Base-by-base conservation (phyloP, 2,113 vertebrate genomes). In the Amphilophus citrinellus region DNA sequence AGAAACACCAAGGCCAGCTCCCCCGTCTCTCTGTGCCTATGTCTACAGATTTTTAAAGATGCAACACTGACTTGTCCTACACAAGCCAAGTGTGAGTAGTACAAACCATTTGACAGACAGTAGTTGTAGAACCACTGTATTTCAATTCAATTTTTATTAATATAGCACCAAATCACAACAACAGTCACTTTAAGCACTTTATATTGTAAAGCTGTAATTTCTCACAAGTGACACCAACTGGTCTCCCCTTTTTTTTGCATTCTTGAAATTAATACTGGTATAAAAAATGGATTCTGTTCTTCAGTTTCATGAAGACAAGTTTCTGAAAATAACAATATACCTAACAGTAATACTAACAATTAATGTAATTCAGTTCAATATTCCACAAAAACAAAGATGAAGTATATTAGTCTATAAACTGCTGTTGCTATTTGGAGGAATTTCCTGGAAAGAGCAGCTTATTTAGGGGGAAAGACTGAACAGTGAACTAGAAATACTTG, bases 331-430 rank as follows among this genome's bases (percentile, higher is more conserved):
- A 39, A 66, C 22, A 66, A 39, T 10, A 37, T 65, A 0, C 1
- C 42, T 37, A 37, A 37, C 37, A 37, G 37, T 65, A 44, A 24
- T 47, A 66, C 1, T 44, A 44, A 44, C 14, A 66, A 66, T 11
- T 0, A 10, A 39, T 42, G 42, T 24, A 68, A 68, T 18, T 22
- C 14, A 47, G 39, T 27, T 47, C 42, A 11, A 27, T 27, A 30
- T 50, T 0, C 47, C 0, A 68, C 39, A 1, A 30, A 71, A 71
- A 50, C 24, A 71, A 30, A 30, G 15, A 50, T 0, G 24, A 50
- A 22, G 15, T 71, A 50, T 71, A 50, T 30, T 71, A 71, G 44
- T 20, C 22, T 20, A 50, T 50, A 5, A 11, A 50, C 47, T 53
- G 66, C 44, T 53, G 24, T 56, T 20, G 6, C 17, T 53, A 3